Percentiles rank a stretch among this genome's conserved stretches.
These are phyloP conservation scores for Spea hammondii DNA, from an alignment of 2,797 vertebrate genomes.

Conservation along the genomic window DNA sequence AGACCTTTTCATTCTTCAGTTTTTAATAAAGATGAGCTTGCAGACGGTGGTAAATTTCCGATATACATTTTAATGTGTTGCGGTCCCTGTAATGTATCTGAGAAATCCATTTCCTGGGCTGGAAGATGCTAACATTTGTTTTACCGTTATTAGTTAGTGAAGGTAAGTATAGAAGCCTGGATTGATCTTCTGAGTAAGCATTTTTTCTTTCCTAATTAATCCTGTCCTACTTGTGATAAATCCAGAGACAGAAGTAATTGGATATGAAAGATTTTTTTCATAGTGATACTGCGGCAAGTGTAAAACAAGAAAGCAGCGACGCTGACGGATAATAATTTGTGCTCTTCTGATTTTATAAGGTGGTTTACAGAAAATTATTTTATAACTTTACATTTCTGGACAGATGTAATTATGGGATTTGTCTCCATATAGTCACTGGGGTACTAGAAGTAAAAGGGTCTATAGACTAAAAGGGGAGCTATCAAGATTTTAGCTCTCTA, in stretches of 20 bases:
- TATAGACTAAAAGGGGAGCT: no score
- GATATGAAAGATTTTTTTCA: conserved; percentile 52
- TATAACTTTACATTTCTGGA: no score
- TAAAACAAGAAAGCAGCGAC: neutral
- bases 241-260: conserved; percentile 57
- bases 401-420: no score
- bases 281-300: conserved; percentile 54
- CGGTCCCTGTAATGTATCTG: conserved; percentile 29
- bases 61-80: conserved; percentile 25
- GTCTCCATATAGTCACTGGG: no score
- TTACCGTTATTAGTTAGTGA: conserved; percentile 57
- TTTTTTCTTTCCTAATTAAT: conserved; percentile 65
- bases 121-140: conserved; percentile 57
- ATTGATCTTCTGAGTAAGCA: conserved; percentile 60
- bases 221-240: conserved; percentile 59
- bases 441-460: no score
- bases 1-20: neutral
- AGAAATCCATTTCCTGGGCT: conserved; percentile 59
- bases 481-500: no score
- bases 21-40: conserved; percentile 30
- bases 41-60: neutral
- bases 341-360: neutral
- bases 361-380: no score
- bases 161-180: conserved; percentile 59
- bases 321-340: neutral